Evolutionary conservation across 1,140 invertebrate genomes (phyloP), one percentile per base, ranked within the genome.

Genomic region (Zaprionus inermis): DNA sequence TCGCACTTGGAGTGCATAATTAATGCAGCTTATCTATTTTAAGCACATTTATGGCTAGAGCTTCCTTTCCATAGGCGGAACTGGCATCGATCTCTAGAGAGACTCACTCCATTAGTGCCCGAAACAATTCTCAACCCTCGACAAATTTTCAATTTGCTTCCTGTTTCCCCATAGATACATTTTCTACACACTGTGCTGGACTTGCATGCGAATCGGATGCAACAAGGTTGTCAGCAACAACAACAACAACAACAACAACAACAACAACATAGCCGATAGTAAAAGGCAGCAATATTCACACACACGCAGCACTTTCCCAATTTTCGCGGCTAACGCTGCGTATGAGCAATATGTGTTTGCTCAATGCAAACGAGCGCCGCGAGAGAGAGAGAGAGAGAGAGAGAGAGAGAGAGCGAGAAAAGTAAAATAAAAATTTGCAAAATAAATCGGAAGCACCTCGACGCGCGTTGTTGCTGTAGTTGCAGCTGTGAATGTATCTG

Each of bases 151-250:
- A 84, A 69, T 61, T 28, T 65, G 59, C 72, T 82, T 82, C 80
- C 83, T 86, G 76, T 69, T 86, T 86, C 83, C 83, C 80, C 83
- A 77, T 71, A 88, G 84, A 86, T 83, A 88, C n/a, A 75, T 54
- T 69, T 67, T 64, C 12, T 32, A 14, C 36, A 14, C 36, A 38
- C 12, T 60, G 34, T 54, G 59, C 81, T 85, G 81, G 77, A 83
- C 54, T 55, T 58, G 67, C 77, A 77, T 64, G 71, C 65, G 54
- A 68, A 61, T 69, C 69, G 66, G 20, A 56, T 68, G 65, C 72
- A 55, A 57, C 73, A 71, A 76, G 73, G 73, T 76, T 56, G 41
- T 30, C 30, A 60, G 38, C 61, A 34, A 54, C 32, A 28, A 20
- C 44, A 52, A 57, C 41, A 73, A 46, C 49, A 63, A 30, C 59